Conservation (phyloP, 2,113 vertebrate genomes). For the Erythrocercus mccallii region DNA sequence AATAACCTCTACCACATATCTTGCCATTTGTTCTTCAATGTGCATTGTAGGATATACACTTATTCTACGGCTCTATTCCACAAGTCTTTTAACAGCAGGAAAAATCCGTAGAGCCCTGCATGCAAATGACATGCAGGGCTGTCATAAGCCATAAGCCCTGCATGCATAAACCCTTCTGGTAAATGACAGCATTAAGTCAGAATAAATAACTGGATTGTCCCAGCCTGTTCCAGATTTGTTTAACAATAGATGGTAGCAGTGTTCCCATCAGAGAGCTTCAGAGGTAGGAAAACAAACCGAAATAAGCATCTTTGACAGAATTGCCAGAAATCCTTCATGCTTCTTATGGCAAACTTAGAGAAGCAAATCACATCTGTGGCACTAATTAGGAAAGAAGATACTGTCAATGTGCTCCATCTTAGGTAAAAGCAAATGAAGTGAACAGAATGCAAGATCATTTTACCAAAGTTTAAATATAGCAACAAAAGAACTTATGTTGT, state of each 20-base stretch:
- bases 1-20: background rate
- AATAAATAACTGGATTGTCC: background rate
- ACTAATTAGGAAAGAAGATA: background rate
- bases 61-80: background rate
- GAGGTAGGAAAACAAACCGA: background rate
- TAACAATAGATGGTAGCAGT: background rate
- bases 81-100: background rate
- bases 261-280: background rate
- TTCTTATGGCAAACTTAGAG: background rate
- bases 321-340: background rate
- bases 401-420: background rate
- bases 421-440: background rate
- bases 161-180: background rate
- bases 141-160: background rate
- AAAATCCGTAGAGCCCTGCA: background rate
- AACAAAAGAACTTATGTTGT: background rate
- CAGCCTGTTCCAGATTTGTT: background rate
- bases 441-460: background rate
- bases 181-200: background rate
- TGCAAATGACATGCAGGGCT: background rate
- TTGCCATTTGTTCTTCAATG: background rate
- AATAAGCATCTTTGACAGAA: background rate
- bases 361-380: background rate
- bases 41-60: background rate
- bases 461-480: background rate